These are phyloP conservation scores for Cichladusa arquata DNA, from an alignment of 2,113 vertebrate species.

Conservation along the genomic window DNA sequence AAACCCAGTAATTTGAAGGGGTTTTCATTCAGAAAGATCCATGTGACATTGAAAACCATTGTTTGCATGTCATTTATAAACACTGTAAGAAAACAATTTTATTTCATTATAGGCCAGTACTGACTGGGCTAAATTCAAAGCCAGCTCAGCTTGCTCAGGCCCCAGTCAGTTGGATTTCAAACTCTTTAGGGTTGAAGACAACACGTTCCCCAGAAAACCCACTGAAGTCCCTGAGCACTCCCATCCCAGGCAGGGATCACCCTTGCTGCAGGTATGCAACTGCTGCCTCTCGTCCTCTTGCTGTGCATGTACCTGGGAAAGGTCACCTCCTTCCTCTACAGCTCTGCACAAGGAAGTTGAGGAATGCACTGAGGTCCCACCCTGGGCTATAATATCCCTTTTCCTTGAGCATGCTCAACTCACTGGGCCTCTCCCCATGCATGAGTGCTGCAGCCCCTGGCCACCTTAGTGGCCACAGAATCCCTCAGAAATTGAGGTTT, in stretches of 20 bases:
- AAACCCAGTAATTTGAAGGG: background rate
- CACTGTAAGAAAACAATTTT: background rate
- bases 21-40: background rate
- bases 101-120: background rate
- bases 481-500: accelerated
- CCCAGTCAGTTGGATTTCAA: background rate
- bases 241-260: accelerated
- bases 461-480: background rate
- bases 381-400: background rate
- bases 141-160: background rate
- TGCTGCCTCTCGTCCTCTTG: background rate
- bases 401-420: background rate
- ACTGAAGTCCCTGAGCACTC: background rate
- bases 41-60: accelerated
- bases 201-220: background rate
- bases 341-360: accelerated
- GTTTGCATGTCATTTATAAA: background rate
- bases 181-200: background rate
- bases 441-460: background rate
- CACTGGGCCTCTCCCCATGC: background rate
- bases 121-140: background rate
- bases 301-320: accelerated
- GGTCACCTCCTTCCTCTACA: background rate
- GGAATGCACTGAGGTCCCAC: background rate
- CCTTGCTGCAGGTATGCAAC: background rate